These are phyloP conservation scores for Sebastes schlegelii DNA, from an alignment of 2,113 vertebrate genomes.

Conservation along the genomic window DNA sequence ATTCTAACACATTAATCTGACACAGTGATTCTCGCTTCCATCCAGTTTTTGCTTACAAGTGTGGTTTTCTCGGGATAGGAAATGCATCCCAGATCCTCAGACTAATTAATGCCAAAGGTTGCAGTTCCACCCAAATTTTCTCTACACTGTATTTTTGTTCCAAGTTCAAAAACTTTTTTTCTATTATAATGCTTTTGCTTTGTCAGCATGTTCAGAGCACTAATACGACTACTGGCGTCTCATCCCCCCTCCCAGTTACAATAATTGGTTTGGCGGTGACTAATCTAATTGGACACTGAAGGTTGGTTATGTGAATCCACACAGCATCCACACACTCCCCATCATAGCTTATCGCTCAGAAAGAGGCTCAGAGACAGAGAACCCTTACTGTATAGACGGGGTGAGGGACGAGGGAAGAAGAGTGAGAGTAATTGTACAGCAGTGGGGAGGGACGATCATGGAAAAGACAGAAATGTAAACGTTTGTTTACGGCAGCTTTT, in stretches of 20 bases:
- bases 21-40: neutral
- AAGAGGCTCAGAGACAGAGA: constrained; percentile 5
- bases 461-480: neutral
- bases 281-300: constrained; percentile 62
- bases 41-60: neutral
- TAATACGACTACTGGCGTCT: constrained; percentile 31
- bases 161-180: constrained; percentile 1
- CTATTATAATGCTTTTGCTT: constrained; percentile 17
- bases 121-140: neutral
- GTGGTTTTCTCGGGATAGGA: neutral
- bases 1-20: neutral
- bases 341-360: constrained; percentile 2
- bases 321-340: neutral
- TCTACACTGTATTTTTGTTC: neutral
- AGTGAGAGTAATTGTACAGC: neutral
- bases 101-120: constrained; percentile 23
- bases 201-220: constrained; percentile 46
- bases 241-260: constrained; percentile 29
- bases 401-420: neutral
- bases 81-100: neutral
- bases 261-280: constrained; percentile 52
- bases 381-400: constrained; percentile 2
- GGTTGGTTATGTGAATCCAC: constrained; percentile 55
- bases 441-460: neutral
- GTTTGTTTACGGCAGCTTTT: neutral